phyloP scores from a whole-genome alignment of 2,888 invertebrate species.

The Melanophora roralis region DNA sequence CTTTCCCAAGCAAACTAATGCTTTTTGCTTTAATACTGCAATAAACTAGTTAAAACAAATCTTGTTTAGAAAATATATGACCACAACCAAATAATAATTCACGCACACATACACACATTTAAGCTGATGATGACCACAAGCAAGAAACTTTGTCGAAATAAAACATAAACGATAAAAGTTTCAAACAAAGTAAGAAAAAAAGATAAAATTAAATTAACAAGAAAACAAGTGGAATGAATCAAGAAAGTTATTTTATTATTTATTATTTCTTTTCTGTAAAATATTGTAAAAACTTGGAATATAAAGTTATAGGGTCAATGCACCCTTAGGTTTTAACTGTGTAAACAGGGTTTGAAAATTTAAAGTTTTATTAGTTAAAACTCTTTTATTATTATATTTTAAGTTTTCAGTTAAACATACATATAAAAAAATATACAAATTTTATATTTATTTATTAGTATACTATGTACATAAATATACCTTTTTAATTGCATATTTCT shows the following conservation, averaged over 20 bases:
- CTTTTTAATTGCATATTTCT: no score
- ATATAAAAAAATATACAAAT: no score
- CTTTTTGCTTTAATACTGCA: neutral
- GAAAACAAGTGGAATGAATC: neutral
- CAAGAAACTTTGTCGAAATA: neutral
- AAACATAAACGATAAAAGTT: slow-evolving; percentile 1
- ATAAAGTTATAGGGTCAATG: no score
- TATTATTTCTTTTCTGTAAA: no score
- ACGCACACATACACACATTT: neutral
- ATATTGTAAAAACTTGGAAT: no score
- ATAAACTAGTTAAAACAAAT: neutral
- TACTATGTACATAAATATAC: no score
- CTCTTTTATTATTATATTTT: no score
- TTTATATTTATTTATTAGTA: no score
- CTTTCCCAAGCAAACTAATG: neutral
- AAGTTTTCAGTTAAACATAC: no score
- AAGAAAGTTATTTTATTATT: neutral
- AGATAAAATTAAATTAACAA: neutral
- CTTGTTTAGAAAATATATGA: neutral
- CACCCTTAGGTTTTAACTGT: no score
- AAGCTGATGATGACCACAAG: neutral
- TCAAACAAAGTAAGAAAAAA: neutral
- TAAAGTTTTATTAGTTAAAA: no score
- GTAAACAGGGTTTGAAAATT: no score
- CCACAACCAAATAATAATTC: neutral